Evolutionary conservation across 1,140 invertebrate species (phyloP), one percentile per base, ranked within the genome.

Genomic region (Papilio glaucus): DNA sequence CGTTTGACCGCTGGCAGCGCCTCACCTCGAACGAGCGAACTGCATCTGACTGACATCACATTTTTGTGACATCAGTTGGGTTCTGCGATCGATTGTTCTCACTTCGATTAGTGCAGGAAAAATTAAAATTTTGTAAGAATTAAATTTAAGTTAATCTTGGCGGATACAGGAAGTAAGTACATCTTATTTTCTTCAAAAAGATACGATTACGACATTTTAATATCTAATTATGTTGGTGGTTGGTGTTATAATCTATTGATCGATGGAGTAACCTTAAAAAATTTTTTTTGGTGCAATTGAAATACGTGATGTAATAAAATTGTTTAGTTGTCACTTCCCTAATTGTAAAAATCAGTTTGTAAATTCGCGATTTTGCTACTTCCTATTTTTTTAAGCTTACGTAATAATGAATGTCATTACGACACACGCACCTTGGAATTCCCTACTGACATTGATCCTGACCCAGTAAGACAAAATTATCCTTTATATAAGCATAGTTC

Each of bases 401-500:
- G 89, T 91, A 92, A 92, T 76, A 65, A 77, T 85, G 83, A 72
- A 78, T 86, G 84, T 85, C 83, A 85, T 86, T 83, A 87, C 85
- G 85, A 79, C 80, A 85, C 80, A 79, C 80, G 42, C 53, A 69
- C 75, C 81, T 86, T 81, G 83, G 77, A 78, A 82, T 82, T 85
- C 83, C 80, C 80, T 71, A 57, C 37, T 92, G 89, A 90, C 89
- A 92, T 92, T 92, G 90, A 91, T 90, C 85, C 84, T 88, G 87
- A 90, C 83, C 84, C 77, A 81, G 74, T 82, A 85, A 61, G 6
- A 42, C 63, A 72, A 45, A 76, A 39, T 60, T 71, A 76, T 70
- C 77, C 72, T 70, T 65, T 24, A 24, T 18, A 65, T 65, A 65
- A 41, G 18, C 8, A 21, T 21, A 12, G 10, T 39, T 12, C 21